These are phyloP conservation scores for Rhyzopertha dominica DNA, from an alignment of 1,140 invertebrate genomes.

Conservation along the genomic window DNA sequence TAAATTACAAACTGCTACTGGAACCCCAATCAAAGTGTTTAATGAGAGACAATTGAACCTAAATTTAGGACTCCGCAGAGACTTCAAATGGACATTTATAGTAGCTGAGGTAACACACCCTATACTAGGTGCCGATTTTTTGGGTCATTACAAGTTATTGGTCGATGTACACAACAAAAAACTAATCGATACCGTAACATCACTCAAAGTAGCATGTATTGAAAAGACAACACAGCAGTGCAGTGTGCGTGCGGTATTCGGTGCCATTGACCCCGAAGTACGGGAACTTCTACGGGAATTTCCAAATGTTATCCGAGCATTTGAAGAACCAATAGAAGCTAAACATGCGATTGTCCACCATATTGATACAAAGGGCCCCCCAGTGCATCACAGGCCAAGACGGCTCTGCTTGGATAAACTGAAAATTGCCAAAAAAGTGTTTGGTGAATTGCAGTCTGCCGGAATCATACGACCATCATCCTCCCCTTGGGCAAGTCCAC, in stretches of 20 bases:
- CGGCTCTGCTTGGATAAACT: slow-evolving; percentile 37
- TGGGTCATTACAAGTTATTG: slow-evolving; percentile 32
- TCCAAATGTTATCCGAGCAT: neutral
- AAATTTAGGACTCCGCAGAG: slow-evolving; percentile 33
- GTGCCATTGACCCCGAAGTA: too few species aligned
- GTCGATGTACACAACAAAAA: slow-evolving; percentile 31
- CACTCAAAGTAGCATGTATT: neutral
- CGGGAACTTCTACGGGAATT: neutral
- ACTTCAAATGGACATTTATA: slow-evolving; percentile 39
- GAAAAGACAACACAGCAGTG: neutral
- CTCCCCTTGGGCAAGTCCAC: slow-evolving; percentile 45
- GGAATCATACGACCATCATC: slow-evolving; percentile 40
- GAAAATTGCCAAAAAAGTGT: slow-evolving; percentile 31
- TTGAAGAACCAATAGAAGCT: too few species aligned
- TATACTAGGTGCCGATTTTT: slow-evolving; percentile 43
- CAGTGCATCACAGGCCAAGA: slow-evolving; percentile 39
- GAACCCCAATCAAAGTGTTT: slow-evolving; percentile 36
- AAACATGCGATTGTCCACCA: slow-evolving; percentile 21
- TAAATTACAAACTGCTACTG: slow-evolving; percentile 29
- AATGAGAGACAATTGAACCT: slow-evolving; percentile 33
- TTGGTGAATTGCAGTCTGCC: slow-evolving; percentile 15
- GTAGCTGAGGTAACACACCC: slow-evolving; percentile 38
- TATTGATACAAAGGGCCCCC: slow-evolving; percentile 37
- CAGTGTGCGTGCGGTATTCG: neutral
- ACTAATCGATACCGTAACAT: slow-evolving; percentile 33